Conservation (phyloP, 2,113 vertebrate genomes). For the Petrocephalus microphthalmus region DNA sequence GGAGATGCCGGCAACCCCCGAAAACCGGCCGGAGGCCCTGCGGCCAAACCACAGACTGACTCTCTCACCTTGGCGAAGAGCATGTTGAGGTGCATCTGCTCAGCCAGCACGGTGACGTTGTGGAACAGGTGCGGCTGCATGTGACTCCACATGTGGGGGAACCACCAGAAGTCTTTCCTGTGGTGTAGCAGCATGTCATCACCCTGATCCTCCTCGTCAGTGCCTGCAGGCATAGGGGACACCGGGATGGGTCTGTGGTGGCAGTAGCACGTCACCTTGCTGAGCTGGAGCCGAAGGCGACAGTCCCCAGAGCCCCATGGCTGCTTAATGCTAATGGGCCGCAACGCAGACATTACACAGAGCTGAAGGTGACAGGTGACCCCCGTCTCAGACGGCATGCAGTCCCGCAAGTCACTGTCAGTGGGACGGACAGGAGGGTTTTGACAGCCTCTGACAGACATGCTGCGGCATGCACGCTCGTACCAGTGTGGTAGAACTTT, state of each 20-base stretch:
- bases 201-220: slow-evolving; percentile 87
- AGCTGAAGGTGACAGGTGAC: not conserved
- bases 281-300: not conserved
- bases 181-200: slow-evolving; percentile 93
- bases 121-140: slow-evolving; percentile 98
- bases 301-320: not conserved
- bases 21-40: not conserved
- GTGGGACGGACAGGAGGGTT: not conserved
- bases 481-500: slow-evolving; percentile 97
- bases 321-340: not conserved
- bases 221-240: slow-evolving; percentile 59
- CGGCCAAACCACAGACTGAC: not conserved
- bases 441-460: not conserved
- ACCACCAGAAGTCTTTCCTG: slow-evolving; percentile 95
- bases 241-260: too few relatives aligned
- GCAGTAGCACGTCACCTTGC: not conserved
- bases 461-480: slow-evolving; percentile 1
- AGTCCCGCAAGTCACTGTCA: not conserved
- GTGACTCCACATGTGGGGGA: slow-evolving; percentile 99
- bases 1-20: not conserved
- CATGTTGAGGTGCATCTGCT: slow-evolving; percentile 98
- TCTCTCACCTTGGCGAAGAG: slow-evolving; percentile 84
- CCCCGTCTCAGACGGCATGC: not conserved
- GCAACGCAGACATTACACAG: not conserved
- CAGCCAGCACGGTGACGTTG: slow-evolving; percentile 89